These are phyloP conservation scores for Heliothis subflexa DNA, from an alignment of 1,140 invertebrate species.

Conservation along the genomic window DNA sequence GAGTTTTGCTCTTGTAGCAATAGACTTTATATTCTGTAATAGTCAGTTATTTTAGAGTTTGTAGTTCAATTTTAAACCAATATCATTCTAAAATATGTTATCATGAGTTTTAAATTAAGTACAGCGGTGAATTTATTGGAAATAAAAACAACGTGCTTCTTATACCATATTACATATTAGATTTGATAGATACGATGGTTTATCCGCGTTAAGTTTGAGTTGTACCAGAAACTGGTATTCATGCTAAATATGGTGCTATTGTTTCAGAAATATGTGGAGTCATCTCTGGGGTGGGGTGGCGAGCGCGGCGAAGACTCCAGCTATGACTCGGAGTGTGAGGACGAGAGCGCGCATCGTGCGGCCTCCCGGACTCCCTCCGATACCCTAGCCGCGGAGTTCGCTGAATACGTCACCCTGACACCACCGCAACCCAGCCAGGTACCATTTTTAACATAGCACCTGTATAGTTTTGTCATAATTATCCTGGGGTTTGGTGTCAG, in stretches of 20 bases:
- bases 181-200: not conserved
- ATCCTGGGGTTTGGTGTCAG: too few species aligned
- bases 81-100: too few species aligned
- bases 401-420: conserved; percentile 91
- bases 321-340: conserved; percentile 95
- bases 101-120: not conserved
- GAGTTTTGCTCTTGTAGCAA: too few species aligned
- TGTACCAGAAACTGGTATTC: not conserved
- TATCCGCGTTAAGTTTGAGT: not conserved
- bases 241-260: conserved; percentile 30
- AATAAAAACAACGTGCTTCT: not conserved
- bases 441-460: not conserved
- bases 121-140: not conserved
- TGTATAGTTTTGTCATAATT: not conserved
- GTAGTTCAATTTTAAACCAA: too few species aligned
- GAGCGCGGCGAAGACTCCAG: conserved; percentile 93
- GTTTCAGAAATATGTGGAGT: conserved; percentile 85
- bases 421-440: conserved; percentile 76
- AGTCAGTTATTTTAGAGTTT: too few species aligned
- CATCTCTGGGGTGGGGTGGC: conserved; percentile 83
- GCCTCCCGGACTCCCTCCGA: conserved; percentile 93
- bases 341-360: conserved; percentile 90
- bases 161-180: not conserved
- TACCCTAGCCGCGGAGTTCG: conserved; percentile 93
- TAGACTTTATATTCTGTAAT: too few species aligned